phyloP scores from a whole-genome alignment of 2,797 vertebrate species.

The Acropternis orthonyx region DNA sequence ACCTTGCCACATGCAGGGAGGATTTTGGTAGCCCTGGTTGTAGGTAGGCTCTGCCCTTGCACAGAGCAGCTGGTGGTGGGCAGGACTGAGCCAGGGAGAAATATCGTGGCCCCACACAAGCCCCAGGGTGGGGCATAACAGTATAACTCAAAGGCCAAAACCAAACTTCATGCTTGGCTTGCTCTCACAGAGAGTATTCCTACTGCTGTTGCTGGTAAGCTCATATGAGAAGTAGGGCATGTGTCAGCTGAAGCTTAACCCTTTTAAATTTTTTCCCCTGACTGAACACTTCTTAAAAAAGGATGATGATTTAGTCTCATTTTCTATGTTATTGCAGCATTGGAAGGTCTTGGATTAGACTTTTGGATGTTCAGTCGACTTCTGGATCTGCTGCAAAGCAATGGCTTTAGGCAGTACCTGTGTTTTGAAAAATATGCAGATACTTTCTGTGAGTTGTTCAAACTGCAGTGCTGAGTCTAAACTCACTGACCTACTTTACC shows the following conservation, averaged over 20 bases:
- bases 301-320: slow-evolving; percentile 13
- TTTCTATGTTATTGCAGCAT: neutral
- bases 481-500: slow-evolving; percentile 59
- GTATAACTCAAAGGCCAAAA: neutral
- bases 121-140: neutral
- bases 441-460: slow-evolving; percentile 16
- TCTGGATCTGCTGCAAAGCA: slow-evolving; percentile 30
- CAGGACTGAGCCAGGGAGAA: neutral
- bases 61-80: neutral
- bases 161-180: neutral
- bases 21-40: neutral
- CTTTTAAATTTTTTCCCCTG: slow-evolving; percentile 34
- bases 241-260: slow-evolving; percentile 43
- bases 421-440: slow-evolving; percentile 55
- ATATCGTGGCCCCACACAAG: neutral
- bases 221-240: neutral
- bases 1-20: neutral
- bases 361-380: neutral
- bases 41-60: neutral
- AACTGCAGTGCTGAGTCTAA: slow-evolving; percentile 26
- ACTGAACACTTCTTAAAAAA: slow-evolving; percentile 15
- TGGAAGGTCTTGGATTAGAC: slow-evolving; percentile 38
- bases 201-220: neutral
- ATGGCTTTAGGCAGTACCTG: slow-evolving; percentile 45
- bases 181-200: neutral